Base-by-base conservation (phyloP, 2,113 vertebrate species). In the Alaudala cheleensis region DNA sequence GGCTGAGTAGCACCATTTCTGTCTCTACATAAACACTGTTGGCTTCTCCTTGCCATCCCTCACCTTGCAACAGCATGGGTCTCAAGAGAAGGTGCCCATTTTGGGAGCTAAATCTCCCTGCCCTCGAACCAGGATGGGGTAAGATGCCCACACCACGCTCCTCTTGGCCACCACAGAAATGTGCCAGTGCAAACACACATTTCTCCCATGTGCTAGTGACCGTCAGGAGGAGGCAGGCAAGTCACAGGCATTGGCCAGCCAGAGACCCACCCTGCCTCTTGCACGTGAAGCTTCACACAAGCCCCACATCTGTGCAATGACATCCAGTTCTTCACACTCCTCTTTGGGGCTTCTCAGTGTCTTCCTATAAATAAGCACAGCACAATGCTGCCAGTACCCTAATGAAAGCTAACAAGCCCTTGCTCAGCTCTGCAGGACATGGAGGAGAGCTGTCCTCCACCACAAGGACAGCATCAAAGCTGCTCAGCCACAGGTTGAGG, bases 51-150 rank as follows among this genome's bases (percentile, higher is more conserved):
- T 18, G 15, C 28, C 3, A 2, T 5, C 4, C 28, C 40, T 33
- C 1, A 2, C 7, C 45, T 26, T 9, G 4, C 26, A 40, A 47
- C 69, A 51, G 60, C 39, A 39, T 1, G 0, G 13, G 6, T 18
- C 12, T 7, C 31, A 54, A n/a, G 6, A 83, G 14, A 74, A 84
- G 4, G 2, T 15, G 9, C 7, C 60, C 8, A 3, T 62, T 70
- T 10, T 47, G 26, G 54, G 51, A 50, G 58, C 22, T 74, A 11
- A 70, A 65, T 4, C 39, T 88, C 21, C 42, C 6, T 72, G 37
- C 23, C 12, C 45, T 23, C 3, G 0, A 80, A 39, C 15, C 85
- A 42, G 25, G 42, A 77, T 7, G 11, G 18, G 39, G 9, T 10
- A 47, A 58, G 39, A 8, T 14, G 37, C 13, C 47, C 25, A 23